Base-by-base conservation (phyloP, 1,140 invertebrate genomes). In the Eumaeus atala region DNA sequence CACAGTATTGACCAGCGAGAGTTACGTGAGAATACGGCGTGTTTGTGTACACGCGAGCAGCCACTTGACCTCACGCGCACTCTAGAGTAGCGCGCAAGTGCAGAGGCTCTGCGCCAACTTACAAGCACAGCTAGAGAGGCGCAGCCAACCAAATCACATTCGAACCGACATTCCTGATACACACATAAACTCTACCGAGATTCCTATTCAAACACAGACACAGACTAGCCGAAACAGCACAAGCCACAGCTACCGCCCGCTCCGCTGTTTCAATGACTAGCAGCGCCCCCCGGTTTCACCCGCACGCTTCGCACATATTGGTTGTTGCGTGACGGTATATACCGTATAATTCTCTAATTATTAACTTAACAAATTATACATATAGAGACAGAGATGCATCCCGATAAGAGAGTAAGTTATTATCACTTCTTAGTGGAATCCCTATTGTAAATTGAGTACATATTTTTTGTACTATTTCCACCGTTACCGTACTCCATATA, bases 111-210 rank as follows among this genome's bases (percentile, higher is more conserved):
- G 12, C 12, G 38, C 38, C 38, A 40, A 28, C 21, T 28, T 28
- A 6, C 21, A 6, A 28, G 21, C 21, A 40, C 38, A 40, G 38
- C 38, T 8, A 40, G 38, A n/a, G 36, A n/a, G 8, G n/a, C 14
- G 38, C 38, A 40, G n/a, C 38, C 38, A 12, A 40, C 38, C 38
- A 40, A 40, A 40, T 40, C 38, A 2, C 38, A 40, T 6, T 38
- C 9, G 10, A n/a, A 28, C 21, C 21, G 14, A 40, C 21, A 28
- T 28, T 28, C 21, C 21, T 28, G 21, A 40, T 14, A 40, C 14
- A 40, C 9, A 40, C 38, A 40, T n/a, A 14, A 16, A n/a, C 38
- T 14, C 38, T 12, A n/a, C 38, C n/a, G n/a, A 11, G 7, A 40
- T 7, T 12, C 8, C 12, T 12, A 40, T 11, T 3, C n/a, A 7